These are phyloP conservation scores for Puma concolor DNA, from an alignment of 2,113 vertebrate genomes.

Conservation along the genomic window DNA sequence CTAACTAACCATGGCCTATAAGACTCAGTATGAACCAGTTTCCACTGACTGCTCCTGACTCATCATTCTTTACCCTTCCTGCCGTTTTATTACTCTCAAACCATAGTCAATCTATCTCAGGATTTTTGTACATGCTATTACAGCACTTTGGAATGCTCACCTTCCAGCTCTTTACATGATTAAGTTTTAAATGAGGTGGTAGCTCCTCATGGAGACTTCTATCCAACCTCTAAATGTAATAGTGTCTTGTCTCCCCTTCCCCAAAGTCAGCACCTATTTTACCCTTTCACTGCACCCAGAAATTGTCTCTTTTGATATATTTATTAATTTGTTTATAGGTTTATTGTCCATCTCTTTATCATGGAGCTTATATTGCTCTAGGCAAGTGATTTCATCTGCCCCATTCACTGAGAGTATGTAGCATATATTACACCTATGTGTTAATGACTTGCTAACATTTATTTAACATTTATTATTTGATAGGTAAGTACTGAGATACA, in stretches of 20 bases:
- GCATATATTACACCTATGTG: neutral
- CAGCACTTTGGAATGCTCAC: neutral
- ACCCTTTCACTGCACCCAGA: neutral
- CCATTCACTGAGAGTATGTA: neutral
- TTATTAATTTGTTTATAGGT: neutral
- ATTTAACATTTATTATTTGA: neutral
- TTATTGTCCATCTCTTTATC: neutral
- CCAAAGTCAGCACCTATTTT: neutral
- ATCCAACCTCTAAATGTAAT: neutral
- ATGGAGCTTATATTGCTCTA: neutral
- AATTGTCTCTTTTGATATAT: neutral
- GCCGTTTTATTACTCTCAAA: neutral
- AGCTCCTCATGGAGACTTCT: neutral
- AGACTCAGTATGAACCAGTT: neutral
- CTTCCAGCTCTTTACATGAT: neutral
- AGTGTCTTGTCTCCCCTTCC: neutral
- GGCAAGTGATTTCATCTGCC: neutral
- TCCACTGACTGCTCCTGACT: neutral
- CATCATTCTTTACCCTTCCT: neutral
- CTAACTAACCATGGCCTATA: neutral
- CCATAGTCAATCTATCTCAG: accelerated
- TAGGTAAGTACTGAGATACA: neutral
- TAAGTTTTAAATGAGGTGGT: neutral
- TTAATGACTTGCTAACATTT: neutral
- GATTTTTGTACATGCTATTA: neutral